Conservation (phyloP, 2,113 vertebrate species). For the Pelmatolapia mariae region DNA sequence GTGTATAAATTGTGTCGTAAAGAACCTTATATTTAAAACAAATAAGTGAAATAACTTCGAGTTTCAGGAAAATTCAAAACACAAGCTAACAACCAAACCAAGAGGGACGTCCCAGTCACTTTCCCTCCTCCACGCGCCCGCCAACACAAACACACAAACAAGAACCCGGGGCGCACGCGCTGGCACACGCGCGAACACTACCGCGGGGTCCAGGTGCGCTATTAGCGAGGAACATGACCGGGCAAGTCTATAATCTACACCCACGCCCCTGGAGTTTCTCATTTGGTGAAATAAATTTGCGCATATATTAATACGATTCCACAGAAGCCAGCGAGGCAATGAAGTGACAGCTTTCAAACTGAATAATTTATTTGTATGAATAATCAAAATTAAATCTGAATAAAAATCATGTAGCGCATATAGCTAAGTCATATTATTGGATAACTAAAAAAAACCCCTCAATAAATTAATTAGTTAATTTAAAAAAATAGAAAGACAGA, state of each 20-base stretch:
- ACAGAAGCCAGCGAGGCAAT: background rate
- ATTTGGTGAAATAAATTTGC: constrained; percentile 53
- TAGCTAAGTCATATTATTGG: background rate
- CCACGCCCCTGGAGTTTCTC: constrained; percentile 57
- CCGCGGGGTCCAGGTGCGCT: constrained; percentile 68
- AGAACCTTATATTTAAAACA: background rate
- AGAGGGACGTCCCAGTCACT: constrained; percentile 44
- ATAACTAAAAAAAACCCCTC: background rate
- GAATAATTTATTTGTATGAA: background rate
- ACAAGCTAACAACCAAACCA: background rate
- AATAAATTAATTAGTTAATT: background rate
- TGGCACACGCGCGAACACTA: constrained; percentile 18
- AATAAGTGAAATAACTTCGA: background rate
- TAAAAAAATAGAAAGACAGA: background rate
- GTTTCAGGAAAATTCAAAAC: background rate
- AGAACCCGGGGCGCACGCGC: constrained; percentile 1
- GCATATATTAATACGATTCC: constrained; percentile 48
- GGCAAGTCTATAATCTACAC: constrained; percentile 58
- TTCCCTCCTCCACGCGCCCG: constrained; percentile 1
- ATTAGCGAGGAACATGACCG: constrained; percentile 67
- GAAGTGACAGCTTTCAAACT: background rate
- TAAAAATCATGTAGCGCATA: background rate
- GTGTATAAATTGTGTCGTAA: background rate
- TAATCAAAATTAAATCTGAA: background rate
- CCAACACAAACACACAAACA: background rate